Percentiles rank a stretch among this genome's conserved stretches.
These are phyloP conservation scores for Drosophila chauvacae DNA, from an alignment of 1,140 invertebrate species.

Conservation along the genomic window DNA sequence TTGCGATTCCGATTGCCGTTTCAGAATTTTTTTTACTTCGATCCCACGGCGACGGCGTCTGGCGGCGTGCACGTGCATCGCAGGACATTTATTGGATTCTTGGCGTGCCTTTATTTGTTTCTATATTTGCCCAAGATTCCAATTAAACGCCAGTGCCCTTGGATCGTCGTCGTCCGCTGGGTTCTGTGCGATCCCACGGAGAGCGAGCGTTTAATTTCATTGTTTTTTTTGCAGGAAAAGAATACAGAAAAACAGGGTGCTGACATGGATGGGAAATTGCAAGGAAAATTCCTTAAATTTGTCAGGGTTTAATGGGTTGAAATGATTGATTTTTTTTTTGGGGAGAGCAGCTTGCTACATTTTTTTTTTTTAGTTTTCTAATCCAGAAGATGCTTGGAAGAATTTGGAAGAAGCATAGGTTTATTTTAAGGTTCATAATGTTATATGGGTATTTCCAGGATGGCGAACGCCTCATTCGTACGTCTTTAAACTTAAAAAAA, in stretches of 20 bases:
- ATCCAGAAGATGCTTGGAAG: neutral
- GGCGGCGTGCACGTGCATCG: conserved; percentile 73
- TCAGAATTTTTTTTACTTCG: conserved; percentile 15
- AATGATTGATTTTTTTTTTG: neutral
- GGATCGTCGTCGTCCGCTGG: conserved; percentile 7
- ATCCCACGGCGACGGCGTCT: conserved; percentile 58
- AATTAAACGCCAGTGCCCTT: conserved; percentile 77
- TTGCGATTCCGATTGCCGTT: conserved; percentile 23
- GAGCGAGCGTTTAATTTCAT: conserved; percentile 27
- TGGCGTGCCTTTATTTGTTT: conserved; percentile 78
- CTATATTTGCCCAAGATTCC: conserved; percentile 79
- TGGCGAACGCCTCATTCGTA: too few relatives aligned
- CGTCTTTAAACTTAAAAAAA: too few relatives aligned
- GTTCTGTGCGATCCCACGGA: conserved; percentile 30
- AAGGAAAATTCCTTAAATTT: conserved; percentile 2
- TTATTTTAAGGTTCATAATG: neutral
- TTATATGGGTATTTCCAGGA: too few relatives aligned
- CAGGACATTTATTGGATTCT: conserved; percentile 84
- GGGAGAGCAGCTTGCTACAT: neutral
- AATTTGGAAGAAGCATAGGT: neutral
- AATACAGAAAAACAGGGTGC: conserved; percentile 19
- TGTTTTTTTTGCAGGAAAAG: neutral
- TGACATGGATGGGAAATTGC: neutral
- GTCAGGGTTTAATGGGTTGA: conserved; percentile 3
- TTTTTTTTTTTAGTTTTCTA: neutral